These are phyloP conservation scores for Campaea margaritaria DNA, from an alignment of 2,888 invertebrate genomes.

Conservation along the genomic window DNA sequence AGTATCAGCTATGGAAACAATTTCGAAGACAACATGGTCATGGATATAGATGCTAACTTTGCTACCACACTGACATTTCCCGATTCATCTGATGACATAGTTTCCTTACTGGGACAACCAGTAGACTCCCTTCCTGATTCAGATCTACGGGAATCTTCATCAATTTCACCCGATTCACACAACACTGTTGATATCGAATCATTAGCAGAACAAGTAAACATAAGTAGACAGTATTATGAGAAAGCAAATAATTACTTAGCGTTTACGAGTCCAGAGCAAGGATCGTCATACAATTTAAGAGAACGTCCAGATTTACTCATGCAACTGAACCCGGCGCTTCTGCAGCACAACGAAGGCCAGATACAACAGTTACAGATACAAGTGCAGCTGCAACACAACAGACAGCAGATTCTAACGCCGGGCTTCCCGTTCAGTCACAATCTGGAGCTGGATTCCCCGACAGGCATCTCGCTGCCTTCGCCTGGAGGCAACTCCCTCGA, in stretches of 20 bases:
- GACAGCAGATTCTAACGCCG: slow-evolving; percentile 86
- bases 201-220: slow-evolving; percentile 90
- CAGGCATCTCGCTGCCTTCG: slow-evolving; percentile 91
- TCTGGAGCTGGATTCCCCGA: slow-evolving; percentile 90
- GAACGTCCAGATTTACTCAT: slow-evolving; percentile 86
- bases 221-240: slow-evolving; percentile 85
- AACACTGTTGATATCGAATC: slow-evolving; percentile 89
- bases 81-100: slow-evolving; percentile 92
- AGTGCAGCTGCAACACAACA: slow-evolving; percentile 86
- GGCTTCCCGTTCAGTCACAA: slow-evolving; percentile 87
- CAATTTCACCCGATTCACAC: slow-evolving; percentile 88
- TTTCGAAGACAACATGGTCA: slow-evolving; percentile 93
- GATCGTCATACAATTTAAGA: slow-evolving; percentile 86
- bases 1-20: slow-evolving; percentile 84
- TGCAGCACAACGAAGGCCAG: slow-evolving; percentile 85
- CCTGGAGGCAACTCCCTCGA: slow-evolving; percentile 91
- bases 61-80: slow-evolving; percentile 93
- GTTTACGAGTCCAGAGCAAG: slow-evolving; percentile 79
- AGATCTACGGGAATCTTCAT: slow-evolving; percentile 89
- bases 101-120: slow-evolving; percentile 89
- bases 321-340: slow-evolving; percentile 84
- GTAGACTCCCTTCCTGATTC: slow-evolving; percentile 88
- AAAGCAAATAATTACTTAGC: slow-evolving; percentile 75
- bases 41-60: slow-evolving; percentile 93
- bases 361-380: slow-evolving; percentile 89